phyloP scores from a whole-genome alignment of 2,888 invertebrate genomes.

The Amaurobius ferox region DNA sequence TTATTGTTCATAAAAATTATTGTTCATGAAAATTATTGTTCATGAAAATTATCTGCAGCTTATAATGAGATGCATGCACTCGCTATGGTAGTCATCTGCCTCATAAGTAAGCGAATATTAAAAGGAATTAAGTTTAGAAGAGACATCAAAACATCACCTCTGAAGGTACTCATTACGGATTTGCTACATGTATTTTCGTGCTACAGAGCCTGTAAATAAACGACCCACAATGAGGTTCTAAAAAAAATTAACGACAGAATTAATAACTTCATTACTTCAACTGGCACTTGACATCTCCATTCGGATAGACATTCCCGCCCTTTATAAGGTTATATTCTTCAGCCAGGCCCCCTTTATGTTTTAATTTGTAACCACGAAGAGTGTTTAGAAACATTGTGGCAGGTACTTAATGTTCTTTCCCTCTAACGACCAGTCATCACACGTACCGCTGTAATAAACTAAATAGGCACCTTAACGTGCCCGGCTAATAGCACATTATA shows the following conservation, averaged over 20 bases:
- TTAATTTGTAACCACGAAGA: constrained; percentile 68
- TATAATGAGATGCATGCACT: too few species aligned
- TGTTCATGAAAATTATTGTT: too few species aligned
- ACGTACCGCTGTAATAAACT: constrained; percentile 59
- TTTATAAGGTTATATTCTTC: constrained; percentile 24
- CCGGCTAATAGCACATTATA: constrained; percentile 69
- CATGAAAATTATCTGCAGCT: too few species aligned
- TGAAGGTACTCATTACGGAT: constrained; percentile 31
- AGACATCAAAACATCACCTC: neutral
- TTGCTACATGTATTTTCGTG: constrained; percentile 49
- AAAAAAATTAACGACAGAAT: constrained; percentile 27
- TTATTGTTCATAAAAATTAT: too few species aligned
- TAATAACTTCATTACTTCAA: constrained; percentile 63
- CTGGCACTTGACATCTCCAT: constrained; percentile 65
- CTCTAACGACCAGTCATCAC: constrained; percentile 68
- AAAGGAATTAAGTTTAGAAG: neutral
- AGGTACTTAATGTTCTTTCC: constrained; percentile 37
- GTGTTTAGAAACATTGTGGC: constrained; percentile 57
- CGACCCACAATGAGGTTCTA: constrained; percentile 24
- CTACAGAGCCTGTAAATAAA: constrained; percentile 41
- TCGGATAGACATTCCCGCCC: constrained; percentile 20
- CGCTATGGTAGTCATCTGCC: too few species aligned
- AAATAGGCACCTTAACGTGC: constrained; percentile 43
- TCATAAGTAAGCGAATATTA: neutral
- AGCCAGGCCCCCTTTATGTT: constrained; percentile 46